phyloP scores from a whole-genome alignment of 2,888 invertebrate species.

The Petrophora chlorosata region DNA sequence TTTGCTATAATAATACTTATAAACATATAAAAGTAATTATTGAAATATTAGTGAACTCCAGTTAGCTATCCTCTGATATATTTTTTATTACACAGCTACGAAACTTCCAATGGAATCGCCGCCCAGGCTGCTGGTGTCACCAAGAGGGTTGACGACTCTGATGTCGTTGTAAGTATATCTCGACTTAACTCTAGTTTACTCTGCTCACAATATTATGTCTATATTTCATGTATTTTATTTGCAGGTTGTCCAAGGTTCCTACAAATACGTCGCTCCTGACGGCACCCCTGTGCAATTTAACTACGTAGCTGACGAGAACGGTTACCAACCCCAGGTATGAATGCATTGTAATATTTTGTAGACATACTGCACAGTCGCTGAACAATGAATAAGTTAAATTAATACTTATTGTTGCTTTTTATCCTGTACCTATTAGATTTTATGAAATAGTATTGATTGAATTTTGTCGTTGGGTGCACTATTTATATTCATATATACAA shows the following conservation, averaged over 20 bases:
- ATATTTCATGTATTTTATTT: neutral
- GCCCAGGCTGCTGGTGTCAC: constrained; percentile 27
- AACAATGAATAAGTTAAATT: too few relatives aligned
- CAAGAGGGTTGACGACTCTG: constrained; percentile 23
- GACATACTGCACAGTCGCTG: neutral
- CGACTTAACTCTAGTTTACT: too few relatives aligned
- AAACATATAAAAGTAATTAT: too few relatives aligned
- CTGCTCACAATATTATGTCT: neutral
- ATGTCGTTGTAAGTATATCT: constrained; percentile 30
- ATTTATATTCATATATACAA: too few relatives aligned
- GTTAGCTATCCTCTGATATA: too few relatives aligned
- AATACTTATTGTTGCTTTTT: too few relatives aligned
- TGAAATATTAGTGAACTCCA: too few relatives aligned
- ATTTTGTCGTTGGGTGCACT: too few relatives aligned
- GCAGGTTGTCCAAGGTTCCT: constrained; percentile 73
- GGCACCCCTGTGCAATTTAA: constrained; percentile 80
- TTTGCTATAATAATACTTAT: too few relatives aligned
- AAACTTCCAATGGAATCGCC: constrained; percentile 30
- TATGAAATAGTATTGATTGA: too few relatives aligned
- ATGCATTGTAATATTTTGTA: neutral
- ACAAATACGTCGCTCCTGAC: constrained; percentile 80
- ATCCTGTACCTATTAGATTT: too few relatives aligned
- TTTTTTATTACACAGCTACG: too few relatives aligned
- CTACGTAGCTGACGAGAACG: constrained; percentile 87
- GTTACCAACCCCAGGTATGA: constrained; percentile 84